phyloP scores from a whole-genome alignment of 2,888 invertebrate species.

The Ceraclea dissimilis region DNA sequence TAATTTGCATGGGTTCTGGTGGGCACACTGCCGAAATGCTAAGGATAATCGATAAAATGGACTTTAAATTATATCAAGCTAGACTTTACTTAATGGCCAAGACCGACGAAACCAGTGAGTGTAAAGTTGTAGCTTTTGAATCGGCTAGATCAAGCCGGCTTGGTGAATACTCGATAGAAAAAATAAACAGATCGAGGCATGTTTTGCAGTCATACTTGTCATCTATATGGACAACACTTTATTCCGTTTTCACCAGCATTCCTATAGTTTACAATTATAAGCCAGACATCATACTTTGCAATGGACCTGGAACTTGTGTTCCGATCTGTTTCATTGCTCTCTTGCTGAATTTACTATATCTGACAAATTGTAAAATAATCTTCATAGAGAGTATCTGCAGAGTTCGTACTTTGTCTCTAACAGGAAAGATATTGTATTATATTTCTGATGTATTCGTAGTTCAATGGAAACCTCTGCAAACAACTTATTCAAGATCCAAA shows the following conservation, averaged over 20 bases:
- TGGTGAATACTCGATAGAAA: conserved; percentile 43
- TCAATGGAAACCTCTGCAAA: conserved; percentile 80
- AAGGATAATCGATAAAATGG: conserved; percentile 57
- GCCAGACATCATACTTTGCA: conserved; percentile 81
- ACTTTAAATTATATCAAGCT: conserved; percentile 59
- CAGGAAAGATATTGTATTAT: conserved; percentile 77
- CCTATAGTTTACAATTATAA: conserved; percentile 59
- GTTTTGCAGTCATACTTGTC: conserved; percentile 81
- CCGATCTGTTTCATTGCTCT: conserved; percentile 80
- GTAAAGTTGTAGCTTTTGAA: conserved; percentile 55
- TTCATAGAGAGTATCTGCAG: conserved; percentile 95
- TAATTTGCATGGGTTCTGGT: conserved; percentile 70
- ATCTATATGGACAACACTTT: conserved; percentile 69
- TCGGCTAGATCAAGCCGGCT: conserved; percentile 12
- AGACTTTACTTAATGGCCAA: conserved; percentile 71
- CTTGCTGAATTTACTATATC: conserved; percentile 58
- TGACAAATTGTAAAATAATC: conserved; percentile 67
- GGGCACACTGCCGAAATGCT: conserved; percentile 96
- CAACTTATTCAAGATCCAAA: conserved; percentile 57
- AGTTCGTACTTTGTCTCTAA: conserved; percentile 80
- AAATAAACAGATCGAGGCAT: conserved; percentile 76
- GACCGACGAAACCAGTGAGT: conserved; percentile 67
- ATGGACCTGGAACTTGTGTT: conserved; percentile 96
- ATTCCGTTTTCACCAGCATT: conserved; percentile 60
- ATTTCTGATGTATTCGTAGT: conserved; percentile 83